Percentiles rank a stretch among this genome's conserved stretches.
These are phyloP conservation scores for Panthera leo DNA, from an alignment of 2,113 vertebrate species.

Conservation along the genomic window DNA sequence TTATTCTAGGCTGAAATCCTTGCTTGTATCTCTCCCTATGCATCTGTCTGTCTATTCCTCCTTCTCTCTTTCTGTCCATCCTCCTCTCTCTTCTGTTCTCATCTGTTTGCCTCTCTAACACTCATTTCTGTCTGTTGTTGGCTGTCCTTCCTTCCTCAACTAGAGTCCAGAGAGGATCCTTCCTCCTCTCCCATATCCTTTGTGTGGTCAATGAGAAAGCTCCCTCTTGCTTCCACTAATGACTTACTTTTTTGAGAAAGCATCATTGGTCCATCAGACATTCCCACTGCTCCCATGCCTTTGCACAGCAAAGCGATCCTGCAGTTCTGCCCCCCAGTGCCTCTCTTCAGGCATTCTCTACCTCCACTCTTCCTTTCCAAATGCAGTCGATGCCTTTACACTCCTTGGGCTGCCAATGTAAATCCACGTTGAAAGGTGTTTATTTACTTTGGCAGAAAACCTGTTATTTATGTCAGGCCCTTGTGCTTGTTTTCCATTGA, in stretches of 20 bases:
- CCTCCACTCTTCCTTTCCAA: background rate
- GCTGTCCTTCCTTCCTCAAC: background rate
- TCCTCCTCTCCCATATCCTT: background rate
- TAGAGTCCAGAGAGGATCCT: background rate
- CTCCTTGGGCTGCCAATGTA: conserved; percentile 17
- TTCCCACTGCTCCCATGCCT: background rate
- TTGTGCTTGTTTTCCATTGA: conserved; percentile 43
- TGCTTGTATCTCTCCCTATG: background rate
- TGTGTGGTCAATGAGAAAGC: background rate
- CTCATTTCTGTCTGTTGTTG: conserved; percentile 1
- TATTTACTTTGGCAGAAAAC: conserved; percentile 62
- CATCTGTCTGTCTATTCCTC: background rate
- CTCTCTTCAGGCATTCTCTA: background rate
- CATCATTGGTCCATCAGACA: no score
- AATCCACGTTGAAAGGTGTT: conserved; percentile 36
- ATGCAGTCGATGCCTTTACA: background rate
- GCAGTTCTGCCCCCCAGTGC: background rate
- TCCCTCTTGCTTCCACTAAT: background rate
- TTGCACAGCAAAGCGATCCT: background rate
- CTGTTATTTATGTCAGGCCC: background rate
- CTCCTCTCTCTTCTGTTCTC: background rate
- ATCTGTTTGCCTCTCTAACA: background rate
- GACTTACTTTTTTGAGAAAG: background rate
- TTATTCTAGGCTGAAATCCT: background rate
- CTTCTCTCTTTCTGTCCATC: background rate